Evolutionary conservation across 2,797 vertebrate species (phyloP).

Genomic region (Threskiornis aethiopicus): DNA sequence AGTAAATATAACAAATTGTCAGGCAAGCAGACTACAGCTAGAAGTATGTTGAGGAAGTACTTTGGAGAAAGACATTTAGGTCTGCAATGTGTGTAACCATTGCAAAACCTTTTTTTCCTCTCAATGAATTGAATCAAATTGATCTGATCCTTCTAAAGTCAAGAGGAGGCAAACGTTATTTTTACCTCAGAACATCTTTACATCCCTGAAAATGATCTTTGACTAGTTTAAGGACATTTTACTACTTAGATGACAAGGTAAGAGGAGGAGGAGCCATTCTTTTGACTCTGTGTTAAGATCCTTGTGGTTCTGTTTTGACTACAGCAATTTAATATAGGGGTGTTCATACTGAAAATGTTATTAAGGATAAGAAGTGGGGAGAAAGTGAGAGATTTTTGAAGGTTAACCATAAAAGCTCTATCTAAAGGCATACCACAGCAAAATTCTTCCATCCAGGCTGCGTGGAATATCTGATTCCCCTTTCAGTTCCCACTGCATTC

Average conservation of each 20-base stretch:
- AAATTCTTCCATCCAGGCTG: background rate
- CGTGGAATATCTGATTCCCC: background rate
- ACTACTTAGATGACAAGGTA: background rate
- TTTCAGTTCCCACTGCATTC: background rate
- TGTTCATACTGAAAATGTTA: constrained; percentile 5
- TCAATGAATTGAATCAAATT: background rate
- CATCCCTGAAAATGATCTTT: background rate
- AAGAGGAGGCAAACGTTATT: background rate
- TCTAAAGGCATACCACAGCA: background rate
- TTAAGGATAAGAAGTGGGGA: background rate
- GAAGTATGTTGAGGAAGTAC: background rate
- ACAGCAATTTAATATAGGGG: background rate
- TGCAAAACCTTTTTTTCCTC: background rate
- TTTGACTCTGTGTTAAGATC: background rate
- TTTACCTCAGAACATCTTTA: background rate
- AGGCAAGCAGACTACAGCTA: background rate
- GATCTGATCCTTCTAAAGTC: background rate
- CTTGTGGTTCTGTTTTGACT: constrained; percentile 34
- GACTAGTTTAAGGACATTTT: background rate
- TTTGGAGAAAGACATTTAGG: background rate
- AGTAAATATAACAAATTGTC: background rate
- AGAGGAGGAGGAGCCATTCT: background rate
- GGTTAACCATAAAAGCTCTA: background rate
- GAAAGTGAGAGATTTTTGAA: constrained; percentile 32
- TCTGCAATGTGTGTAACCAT: background rate